Conservation (phyloP, 53 echinoderm and acorn worm genomes). For the Temnopleurus reevesii region DNA sequence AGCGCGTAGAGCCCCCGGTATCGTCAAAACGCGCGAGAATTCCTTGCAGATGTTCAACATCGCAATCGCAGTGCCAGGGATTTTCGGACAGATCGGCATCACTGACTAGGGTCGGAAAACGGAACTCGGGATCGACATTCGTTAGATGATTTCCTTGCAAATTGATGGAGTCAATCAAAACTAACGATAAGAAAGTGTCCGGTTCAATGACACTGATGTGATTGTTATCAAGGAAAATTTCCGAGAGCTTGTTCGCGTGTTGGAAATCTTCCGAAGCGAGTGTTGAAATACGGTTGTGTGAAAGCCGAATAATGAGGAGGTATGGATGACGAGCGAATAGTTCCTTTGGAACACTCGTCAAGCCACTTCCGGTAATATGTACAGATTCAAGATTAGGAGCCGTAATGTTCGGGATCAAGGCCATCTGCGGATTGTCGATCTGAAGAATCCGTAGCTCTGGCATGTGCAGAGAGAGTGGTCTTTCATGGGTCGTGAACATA, state of each 20-base stretch:
- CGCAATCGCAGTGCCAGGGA: background rate
- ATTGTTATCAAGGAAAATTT: background rate
- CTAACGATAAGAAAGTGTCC: background rate
- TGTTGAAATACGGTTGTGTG: background rate
- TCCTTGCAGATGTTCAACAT: background rate
- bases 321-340: background rate
- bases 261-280: background rate
- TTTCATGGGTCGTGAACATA: background rate
- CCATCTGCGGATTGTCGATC: background rate
- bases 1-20: background rate
- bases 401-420: background rate
- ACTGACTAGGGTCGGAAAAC: background rate
- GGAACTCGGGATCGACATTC: background rate
- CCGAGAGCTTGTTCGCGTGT: background rate
- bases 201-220: background rate
- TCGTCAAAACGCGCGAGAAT: background rate
- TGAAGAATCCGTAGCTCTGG: background rate
- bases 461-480: background rate
- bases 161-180: background rate
- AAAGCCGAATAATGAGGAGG: background rate
- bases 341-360: background rate
- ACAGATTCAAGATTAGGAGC: background rate
- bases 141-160: background rate
- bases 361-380: background rate
- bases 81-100: background rate